Base-by-base conservation (phyloP, 2,888 invertebrate species). In the Bibio marci region DNA sequence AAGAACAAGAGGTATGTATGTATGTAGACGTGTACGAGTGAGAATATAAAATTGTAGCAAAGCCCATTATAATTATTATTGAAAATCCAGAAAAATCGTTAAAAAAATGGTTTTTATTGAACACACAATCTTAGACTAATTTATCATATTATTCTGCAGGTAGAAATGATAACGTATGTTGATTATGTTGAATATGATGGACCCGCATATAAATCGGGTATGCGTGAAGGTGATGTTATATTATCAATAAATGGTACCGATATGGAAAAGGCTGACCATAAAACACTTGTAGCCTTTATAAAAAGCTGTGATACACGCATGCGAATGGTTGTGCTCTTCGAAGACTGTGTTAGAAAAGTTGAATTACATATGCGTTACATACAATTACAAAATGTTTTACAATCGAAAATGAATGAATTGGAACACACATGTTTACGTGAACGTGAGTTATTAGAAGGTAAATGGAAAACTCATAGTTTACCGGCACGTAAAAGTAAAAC, bases 141-240 rank as follows among this genome's bases (percentile, higher is more conserved):
- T 30, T 4, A 12, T 11, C n/a, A 12, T n/a, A 10, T 27, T 12
- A 10, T 4, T 28, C 17, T 19, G 12, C 12, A 38, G 38, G 83
- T 92, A 43, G 94, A 97, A 62, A 82, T 92, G 67, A 87, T 95
- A 42, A 95, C 94, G 0, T 97, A 95, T 57, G 92, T 95, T 34
- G 95, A 97, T 56, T 91, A 90, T 58, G 91, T 95, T 40, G 92
- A 91, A 50, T 75, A 79, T 44, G 86, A 87, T 47, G 92, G 94
- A 0, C 82, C 94, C 1, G 94, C 95, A 1, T 86, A 82, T 52
- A 71, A 76, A 44, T 85, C 94, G 0, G 95, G 95, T 6, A 87
- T 97, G 83, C 71, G 91, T 10, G 86, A 90, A 62, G 95, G 95
- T 13, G 95, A 95, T 59, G 92, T 95, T 31, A 94, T 95, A 50